Conservation (phyloP, 2,797 vertebrate species). For the Leptodactylus fallax region DNA sequence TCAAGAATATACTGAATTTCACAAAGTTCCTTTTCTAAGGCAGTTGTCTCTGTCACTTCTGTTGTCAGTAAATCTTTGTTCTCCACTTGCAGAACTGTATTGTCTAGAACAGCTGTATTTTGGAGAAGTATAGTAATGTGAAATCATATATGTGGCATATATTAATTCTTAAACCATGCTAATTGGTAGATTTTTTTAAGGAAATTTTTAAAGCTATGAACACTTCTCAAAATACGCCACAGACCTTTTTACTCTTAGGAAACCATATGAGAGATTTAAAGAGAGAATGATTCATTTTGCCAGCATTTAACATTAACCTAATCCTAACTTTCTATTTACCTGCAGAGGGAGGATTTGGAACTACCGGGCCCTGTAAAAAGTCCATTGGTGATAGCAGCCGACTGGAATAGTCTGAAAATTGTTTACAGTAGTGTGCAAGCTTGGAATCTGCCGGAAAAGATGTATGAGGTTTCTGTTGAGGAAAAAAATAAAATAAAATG, state of each 20-base stretch:
- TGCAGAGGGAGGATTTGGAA: constrained; percentile 50
- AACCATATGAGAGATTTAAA: background rate
- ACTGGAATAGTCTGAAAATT: constrained; percentile 9
- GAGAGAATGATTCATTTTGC: too few species aligned
- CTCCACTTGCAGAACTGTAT: constrained; percentile 49
- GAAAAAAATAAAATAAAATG: background rate
- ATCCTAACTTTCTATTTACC: constrained; percentile 66
- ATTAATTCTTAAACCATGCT: background rate
- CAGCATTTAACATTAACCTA: background rate
- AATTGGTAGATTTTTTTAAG: background rate
- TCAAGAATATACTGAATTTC: constrained; percentile 83
- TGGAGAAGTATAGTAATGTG: background rate
- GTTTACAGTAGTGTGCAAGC: background rate
- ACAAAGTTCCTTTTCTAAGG: constrained; percentile 76
- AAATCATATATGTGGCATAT: too few species aligned
- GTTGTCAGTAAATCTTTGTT: constrained; percentile 18
- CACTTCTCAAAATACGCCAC: background rate
- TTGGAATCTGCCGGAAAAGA: background rate
- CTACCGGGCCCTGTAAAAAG: constrained; percentile 55
- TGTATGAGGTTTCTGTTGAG: background rate
- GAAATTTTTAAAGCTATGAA: background rate
- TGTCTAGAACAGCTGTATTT: background rate
- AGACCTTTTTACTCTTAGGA: background rate
- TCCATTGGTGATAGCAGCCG: constrained; percentile 65
- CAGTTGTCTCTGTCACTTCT: constrained; percentile 1